A percentile compares a stretch with the other conserved stretches of the same genome.
phyloP scores from a whole-genome alignment of 1,140 invertebrate species.

The Papilio machaon region DNA sequence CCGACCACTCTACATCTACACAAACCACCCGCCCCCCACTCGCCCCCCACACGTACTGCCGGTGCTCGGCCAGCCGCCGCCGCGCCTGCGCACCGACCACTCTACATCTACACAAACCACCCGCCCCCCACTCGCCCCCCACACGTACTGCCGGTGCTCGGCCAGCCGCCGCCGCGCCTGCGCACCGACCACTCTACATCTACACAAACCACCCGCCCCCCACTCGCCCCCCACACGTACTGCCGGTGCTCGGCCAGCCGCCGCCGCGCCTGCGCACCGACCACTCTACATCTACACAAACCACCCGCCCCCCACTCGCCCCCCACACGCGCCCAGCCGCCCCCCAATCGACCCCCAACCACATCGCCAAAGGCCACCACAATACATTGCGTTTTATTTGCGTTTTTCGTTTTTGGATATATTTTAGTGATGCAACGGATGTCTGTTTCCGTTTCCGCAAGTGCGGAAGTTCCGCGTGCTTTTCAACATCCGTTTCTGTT shows the following conservation, averaged over 20 bases:
- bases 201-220: conserved; percentile 83
- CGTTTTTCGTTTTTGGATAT: too few species aligned
- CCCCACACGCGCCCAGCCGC: conserved; percentile 81
- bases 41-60: conserved; percentile 84
- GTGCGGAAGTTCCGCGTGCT: too few species aligned
- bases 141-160: conserved; percentile 83
- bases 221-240: conserved; percentile 84
- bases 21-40: conserved; percentile 83
- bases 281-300: too few species aligned
- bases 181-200: neutral
- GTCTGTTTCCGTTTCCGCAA: too few species aligned
- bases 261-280: conserved; percentile 65
- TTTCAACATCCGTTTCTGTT: too few species aligned
- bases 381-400: too few species aligned
- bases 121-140: conserved; percentile 84
- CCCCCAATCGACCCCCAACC: conserved; percentile 39
- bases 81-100: conserved; percentile 63
- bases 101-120: too few species aligned
- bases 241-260: conserved; percentile 82
- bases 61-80: conserved; percentile 79
- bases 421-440: too few species aligned
- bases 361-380: too few species aligned
- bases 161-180: conserved; percentile 78
- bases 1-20: too few species aligned
- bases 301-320: conserved; percentile 84